Conservation (phyloP, 2,888 invertebrate genomes). For the Drosophila fungiperda region DNA sequence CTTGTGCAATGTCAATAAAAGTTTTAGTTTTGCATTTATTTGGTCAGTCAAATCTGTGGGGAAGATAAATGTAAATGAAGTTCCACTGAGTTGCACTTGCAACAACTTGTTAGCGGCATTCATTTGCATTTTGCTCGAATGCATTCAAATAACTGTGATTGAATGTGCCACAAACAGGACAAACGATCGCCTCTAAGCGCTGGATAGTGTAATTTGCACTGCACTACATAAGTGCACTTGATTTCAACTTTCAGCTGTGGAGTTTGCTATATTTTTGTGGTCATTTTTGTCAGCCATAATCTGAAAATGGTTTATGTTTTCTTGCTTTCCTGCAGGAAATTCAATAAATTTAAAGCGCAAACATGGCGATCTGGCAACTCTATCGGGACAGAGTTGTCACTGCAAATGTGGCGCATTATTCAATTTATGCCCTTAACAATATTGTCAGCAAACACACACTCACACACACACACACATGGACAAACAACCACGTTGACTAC, state of each 20-base stretch:
- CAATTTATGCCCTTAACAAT: conserved; percentile 75
- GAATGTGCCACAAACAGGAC: conserved; percentile 25
- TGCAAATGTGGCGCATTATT: conserved; percentile 55
- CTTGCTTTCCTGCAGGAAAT: conserved; percentile 47
- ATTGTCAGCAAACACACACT: conserved; percentile 50
- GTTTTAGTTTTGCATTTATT: conserved; percentile 52
- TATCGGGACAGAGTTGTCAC: conserved; percentile 47
- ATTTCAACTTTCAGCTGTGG: not conserved
- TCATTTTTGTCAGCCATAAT: conserved; percentile 26
- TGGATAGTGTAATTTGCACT: not conserved
- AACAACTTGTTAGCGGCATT: conserved; percentile 52
- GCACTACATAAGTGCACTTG: conserved; percentile 1
- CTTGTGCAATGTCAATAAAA: conserved; percentile 50
- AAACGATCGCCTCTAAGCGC: conserved; percentile 1
- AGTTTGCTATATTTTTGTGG: conserved; percentile 23
- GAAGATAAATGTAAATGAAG: conserved; percentile 55
- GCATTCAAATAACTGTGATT: conserved; percentile 57
- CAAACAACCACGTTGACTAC: conserved; percentile 35
- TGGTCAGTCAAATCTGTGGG: conserved; percentile 29
- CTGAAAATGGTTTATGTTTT: conserved; percentile 50
- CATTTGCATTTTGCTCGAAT: conserved; percentile 48
- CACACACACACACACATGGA: conserved; percentile 27
- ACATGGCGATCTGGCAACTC: conserved; percentile 49
- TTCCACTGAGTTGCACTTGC: conserved; percentile 47
- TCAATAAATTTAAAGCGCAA: conserved; percentile 53